Evolutionary conservation across 2,888 invertebrate genomes (phyloP), one percentile per base, ranked within the genome.

Genomic region (Sinodicranocentrus sp.): DNA sequence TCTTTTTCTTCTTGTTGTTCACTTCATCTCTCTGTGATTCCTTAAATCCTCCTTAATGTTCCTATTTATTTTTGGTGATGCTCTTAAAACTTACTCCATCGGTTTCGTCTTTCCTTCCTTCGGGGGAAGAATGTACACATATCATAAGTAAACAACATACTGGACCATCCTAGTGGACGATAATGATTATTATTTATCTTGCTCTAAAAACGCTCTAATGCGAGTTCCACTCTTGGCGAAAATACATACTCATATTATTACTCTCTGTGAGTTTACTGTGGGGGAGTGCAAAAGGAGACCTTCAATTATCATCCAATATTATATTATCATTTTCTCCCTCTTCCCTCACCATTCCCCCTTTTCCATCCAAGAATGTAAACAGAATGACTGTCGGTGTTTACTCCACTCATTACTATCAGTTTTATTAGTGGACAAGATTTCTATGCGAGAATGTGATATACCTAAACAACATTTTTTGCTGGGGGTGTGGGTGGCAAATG

Each of bases 21-120:
- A 63, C 59, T 67, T 19, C 59, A 17, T 43, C 79, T 15, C 72
- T 79, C 70, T 70, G 52, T 70, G 73, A 82, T 75, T 82, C 82
- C 68, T 76, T 63, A 82, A 82, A 82, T 82, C 82, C 82, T 68
- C 57, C 75, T 68, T 75, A 82, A 82, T 82, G 82, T 75, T 61
- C 61, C 26, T 82, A 76, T 76, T 76, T 75, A 70, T 61, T 82
- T 73, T 43, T n/a, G 25, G 25, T 33, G 25, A 39, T 57, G 8
- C 13, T 65, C 26, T 21, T 77, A 15, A 54, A 65, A 52, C 52
- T 52, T 52, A n/a, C 59, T 19, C 17, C 2, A 23, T 61, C 52
- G 8, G 8, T n/a, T 19, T 52, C 2, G 52, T 19, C 23, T 61
- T 28, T 2, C 28, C 19, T 19, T 52, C 52, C 17, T 52, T 52